Base-by-base conservation (phyloP, 2,113 vertebrate species). In the Indri indri region DNA sequence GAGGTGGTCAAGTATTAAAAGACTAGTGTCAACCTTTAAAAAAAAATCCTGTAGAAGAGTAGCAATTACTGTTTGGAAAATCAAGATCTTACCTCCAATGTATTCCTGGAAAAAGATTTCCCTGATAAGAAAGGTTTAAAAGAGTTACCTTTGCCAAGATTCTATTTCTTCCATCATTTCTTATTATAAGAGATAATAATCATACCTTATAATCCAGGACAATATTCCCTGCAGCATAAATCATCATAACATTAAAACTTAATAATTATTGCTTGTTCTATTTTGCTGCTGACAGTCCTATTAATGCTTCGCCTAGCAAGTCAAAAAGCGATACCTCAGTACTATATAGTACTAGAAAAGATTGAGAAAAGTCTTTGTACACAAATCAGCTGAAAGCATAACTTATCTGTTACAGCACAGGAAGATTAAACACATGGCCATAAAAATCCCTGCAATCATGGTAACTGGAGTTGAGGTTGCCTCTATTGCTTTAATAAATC, bases 401-500 rank as follows among this genome's bases (percentile, higher is more conserved):
- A 98, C 96, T 98, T 98, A 98, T 97, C 96, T 98, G 76, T 97
- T 98, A 97, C 61, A 97, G 91, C 97, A 94, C 54, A 96, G 93
- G 94, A 97, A 98, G 98, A 98, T 99, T 98, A 98, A 98, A 98
- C 94, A 97, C 93, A 83, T 70, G 90, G 90, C 91, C 93, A 97
- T 99, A 98, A 98, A 98, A 98, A 96, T 98, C 97, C 97, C 97
- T 92, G 83, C 98, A 98, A 98, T 99, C 98, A 98, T 94, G 84
- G 95, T 98, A 97, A 97, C 97, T 97, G 96, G 91, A 97, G 96
- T 96, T 73, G 57, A 97, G 90, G 97, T 95, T 97, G 76, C 88
- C 95, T 97, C 97, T 98, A 96, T 98, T 98, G 97, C 98, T 98
- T 98, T 98, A 98, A 98, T 99, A 99, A 98, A 98, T 98, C 98